These are phyloP conservation scores for Murina feae DNA, from an alignment of 2,113 vertebrate species.

Conservation along the genomic window DNA sequence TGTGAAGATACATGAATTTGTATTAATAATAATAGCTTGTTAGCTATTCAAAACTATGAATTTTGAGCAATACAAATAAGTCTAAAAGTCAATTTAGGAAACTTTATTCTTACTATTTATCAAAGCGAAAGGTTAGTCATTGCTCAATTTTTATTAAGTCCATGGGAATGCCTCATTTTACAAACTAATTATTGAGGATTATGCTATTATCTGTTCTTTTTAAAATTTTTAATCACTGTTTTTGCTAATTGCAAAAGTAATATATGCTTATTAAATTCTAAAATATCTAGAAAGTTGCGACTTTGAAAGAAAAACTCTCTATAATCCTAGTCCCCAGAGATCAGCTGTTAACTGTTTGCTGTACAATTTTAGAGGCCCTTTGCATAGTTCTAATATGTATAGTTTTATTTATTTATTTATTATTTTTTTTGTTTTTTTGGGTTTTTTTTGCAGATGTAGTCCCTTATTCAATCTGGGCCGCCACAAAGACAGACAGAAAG, in stretches of 20 bases:
- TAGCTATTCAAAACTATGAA: not conserved
- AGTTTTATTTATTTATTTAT: not conserved
- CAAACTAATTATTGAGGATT: conserved; percentile 11
- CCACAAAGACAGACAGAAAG: too few species aligned
- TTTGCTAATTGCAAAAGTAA: conserved; percentile 21
- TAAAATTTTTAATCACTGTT: not conserved
- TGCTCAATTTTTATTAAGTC: conserved; percentile 12
- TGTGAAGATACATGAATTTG: not conserved
- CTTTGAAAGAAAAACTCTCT: conserved; percentile 26
- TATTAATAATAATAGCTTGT: not conserved
- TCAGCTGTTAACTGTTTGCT: not conserved
- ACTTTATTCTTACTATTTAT: not conserved
- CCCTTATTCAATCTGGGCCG: too few species aligned
- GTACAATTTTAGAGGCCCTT: not conserved
- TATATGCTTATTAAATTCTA: not conserved
- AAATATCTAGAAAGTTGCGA: not conserved
- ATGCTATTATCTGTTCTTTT: not conserved
- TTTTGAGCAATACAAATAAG: conserved; percentile 8
- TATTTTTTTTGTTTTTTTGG: too few species aligned
- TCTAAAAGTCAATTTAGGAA: conserved; percentile 11
- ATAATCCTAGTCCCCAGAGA: not conserved
- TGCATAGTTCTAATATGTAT: not conserved
- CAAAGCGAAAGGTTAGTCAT: not conserved
- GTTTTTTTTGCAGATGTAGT: too few species aligned
- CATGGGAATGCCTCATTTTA: not conserved